Evolutionary conservation across 2,797 vertebrate genomes (phyloP).

Genomic region (Sebastes trivittatus): DNA sequence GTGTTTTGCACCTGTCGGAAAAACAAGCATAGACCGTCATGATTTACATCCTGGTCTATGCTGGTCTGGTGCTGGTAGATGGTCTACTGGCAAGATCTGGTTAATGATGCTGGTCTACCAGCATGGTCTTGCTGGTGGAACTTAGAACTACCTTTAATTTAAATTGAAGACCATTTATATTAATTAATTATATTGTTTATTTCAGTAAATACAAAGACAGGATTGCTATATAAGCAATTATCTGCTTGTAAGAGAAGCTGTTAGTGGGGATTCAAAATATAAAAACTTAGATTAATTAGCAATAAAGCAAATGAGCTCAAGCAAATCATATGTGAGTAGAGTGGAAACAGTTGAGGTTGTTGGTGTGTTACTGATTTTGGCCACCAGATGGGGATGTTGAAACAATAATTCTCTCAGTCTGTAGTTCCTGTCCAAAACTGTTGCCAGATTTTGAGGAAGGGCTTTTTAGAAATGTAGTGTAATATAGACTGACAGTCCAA

Average conservation of each 20-base stretch:
- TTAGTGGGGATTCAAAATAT: background rate
- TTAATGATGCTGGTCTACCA: background rate
- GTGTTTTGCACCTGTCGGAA: too few relatives aligned
- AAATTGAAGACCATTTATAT: too few relatives aligned
- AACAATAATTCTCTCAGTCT: too few relatives aligned
- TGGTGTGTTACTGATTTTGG: background rate
- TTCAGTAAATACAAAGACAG: background rate
- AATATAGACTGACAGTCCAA: too few relatives aligned
- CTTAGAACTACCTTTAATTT: background rate
- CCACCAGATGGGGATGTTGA: background rate
- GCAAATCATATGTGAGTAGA: background rate
- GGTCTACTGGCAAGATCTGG: background rate
- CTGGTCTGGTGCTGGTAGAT: background rate
- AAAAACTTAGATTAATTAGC: background rate
- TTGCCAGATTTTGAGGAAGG: too few relatives aligned
- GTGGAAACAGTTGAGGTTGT: background rate
- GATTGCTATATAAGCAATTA: background rate
- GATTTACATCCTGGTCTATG: background rate
- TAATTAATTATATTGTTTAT: too few relatives aligned
- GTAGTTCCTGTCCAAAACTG: too few relatives aligned
- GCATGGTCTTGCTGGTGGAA: background rate
- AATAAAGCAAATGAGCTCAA: background rate
- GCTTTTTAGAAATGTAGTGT: too few relatives aligned
- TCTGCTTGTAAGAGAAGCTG: background rate
- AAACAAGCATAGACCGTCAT: too few relatives aligned